Base-by-base conservation (phyloP, 2,888 invertebrate genomes). In the Abrostola tripartita region DNA sequence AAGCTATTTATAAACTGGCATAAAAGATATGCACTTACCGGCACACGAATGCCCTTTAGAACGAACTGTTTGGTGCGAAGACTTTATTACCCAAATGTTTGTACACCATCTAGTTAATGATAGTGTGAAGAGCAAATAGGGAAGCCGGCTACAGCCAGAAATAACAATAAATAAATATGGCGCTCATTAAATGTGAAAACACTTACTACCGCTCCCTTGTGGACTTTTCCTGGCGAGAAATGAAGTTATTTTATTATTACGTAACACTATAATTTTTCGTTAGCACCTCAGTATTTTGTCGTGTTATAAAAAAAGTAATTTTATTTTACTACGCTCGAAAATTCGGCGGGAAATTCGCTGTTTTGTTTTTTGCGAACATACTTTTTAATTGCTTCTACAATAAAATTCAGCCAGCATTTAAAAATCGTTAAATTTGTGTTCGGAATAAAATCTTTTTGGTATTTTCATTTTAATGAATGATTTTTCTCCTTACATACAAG, bases 71-170 rank as follows among this genome's bases (percentile, higher is more conserved):
- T 61, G 75, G 68, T 57, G 78, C 52, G 69, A 76, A 67, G 76
- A 65, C 69, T 73, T 61, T 61, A 71, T 76, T 71, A 61, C 50
- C 64, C 67, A 71, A 78, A 78, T 78, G 69, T 78, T 76, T 78
- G 74, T 65, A 71, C 62, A 68, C 62, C 58, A 65, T 61, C 54
- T 53, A 59, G 65, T 61, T 78, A 71, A 78, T 71, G 76, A 76
- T 71, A 74, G 78, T 74, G 79, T 74, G 71, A 78, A 78, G 52
- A 63, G 74, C 62, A 71, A 65, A 73, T 58, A 59, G 57, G 50
- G 71, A 52, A 57, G 55, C 14, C 61, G 63, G 54, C 42, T 60
- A 49, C 58, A 40, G 56, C 54, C 58, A 54, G 63, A 57, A 70
- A 60, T 65, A 78, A 76, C 71, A 60, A 68, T 76, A 69, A 65